Conservation (phyloP, 2,113 vertebrate genomes). For the Halcyon malimbica region DNA sequence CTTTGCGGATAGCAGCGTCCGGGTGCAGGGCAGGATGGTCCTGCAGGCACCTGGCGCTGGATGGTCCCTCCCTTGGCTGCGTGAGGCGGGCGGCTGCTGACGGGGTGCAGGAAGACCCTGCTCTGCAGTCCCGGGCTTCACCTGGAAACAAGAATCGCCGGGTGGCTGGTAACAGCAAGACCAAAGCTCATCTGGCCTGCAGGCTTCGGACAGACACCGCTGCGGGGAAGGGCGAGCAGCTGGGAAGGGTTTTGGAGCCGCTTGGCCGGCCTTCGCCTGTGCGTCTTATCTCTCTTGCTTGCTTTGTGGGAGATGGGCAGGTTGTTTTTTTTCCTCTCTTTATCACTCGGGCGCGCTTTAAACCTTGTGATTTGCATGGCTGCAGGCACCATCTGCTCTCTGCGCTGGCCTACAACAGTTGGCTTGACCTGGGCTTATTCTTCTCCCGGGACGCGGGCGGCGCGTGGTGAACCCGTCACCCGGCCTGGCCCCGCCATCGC, state of each 20-base stretch:
- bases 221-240: accelerated
- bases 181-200: not conserved
- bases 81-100: not conserved
- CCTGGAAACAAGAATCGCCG: not conserved
- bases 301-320: not conserved
- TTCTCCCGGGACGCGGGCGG: not conserved
- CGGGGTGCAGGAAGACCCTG: not conserved
- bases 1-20: not conserved
- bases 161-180: not conserved
- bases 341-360: not conserved
- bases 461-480: not conserved
- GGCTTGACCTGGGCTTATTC: slow-evolving; percentile 37
- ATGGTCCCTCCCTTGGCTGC: not conserved
- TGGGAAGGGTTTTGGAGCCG: not conserved
- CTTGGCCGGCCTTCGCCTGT: accelerated
- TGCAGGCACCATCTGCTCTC: slow-evolving; percentile 45
- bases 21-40: not conserved
- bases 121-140: not conserved
- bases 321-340: not conserved
- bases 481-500: not conserved
- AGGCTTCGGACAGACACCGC: not conserved
- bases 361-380: slow-evolving; percentile 39
- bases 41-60: not conserved
- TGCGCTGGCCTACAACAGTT: not conserved
- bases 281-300: not conserved